These are phyloP conservation scores for Apis cerana DNA, from an alignment of 1,140 invertebrate species.

Conservation along the genomic window DNA sequence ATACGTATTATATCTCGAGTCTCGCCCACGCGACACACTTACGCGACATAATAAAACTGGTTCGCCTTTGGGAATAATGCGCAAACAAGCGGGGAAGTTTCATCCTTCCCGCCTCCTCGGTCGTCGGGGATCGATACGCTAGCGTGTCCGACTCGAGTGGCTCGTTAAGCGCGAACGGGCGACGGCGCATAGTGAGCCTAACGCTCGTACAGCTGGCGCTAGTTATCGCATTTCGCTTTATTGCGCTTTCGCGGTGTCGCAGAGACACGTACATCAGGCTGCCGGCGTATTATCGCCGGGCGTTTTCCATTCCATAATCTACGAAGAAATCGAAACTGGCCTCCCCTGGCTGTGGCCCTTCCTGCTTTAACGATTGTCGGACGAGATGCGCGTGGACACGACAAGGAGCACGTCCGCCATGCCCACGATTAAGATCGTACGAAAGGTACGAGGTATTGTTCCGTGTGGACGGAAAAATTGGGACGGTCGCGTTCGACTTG, in stretches of 20 bases:
- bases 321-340: too few relatives aligned
- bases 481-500: neutral
- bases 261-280: neutral
- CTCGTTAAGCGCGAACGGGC: neutral
- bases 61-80: neutral
- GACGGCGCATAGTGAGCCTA: constrained; percentile 13
- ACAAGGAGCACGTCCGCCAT: neutral
- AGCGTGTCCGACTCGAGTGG: too few relatives aligned
- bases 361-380: neutral
- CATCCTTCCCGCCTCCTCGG: neutral
- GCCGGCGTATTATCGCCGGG: neutral
- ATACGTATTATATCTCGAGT: too few relatives aligned
- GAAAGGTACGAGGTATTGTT: constrained; percentile 44
- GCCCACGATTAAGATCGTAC: constrained; percentile 52
- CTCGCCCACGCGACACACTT: neutral
- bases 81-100: neutral
- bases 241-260: constrained; percentile 5
- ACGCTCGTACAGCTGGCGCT: neutral
- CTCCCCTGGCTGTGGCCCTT: neutral
- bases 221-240: neutral
- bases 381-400: constrained; percentile 16
- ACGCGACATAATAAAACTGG: constrained; percentile 1
- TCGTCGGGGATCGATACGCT: constrained; percentile 19
- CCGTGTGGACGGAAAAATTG: neutral
- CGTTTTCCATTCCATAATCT: constrained; percentile 4